Base-by-base conservation (phyloP, 2,797 vertebrate species). In the Pterois miles region DNA sequence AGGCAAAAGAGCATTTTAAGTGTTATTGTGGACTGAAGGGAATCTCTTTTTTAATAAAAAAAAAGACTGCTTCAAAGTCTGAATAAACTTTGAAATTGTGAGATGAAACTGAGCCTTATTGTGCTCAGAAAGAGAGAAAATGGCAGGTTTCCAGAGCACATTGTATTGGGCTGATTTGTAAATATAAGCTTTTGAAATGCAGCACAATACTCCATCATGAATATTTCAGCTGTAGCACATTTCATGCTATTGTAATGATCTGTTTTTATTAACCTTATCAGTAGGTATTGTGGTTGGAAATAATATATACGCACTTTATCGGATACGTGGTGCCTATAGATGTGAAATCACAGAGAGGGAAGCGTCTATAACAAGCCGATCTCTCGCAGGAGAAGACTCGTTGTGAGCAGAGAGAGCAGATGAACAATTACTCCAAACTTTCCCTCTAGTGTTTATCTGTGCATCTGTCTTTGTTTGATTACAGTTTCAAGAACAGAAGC, bases 61-160 rank as follows among this genome's bases (percentile, higher is more conserved):
- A 13, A 77, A 91, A 92, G 87, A 78, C 80, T 76, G 83, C 89
- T 91, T 92, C 81, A 90, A 94, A 93, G 93, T 94, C 93, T 94
- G 92, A 94, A 94, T 95, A 93, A 95, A 95, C 94, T 94, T 95
- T 92, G 36, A 91, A 89, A 94, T 89, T 82, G 88, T 89, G 91
- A 89, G 81, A 92, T 93, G 83, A 87, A 91, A 92, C 84, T 57
- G 84, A 89, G 83, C 87, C 74, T 81, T 81, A 93, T 93, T 94
- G 94, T 92, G 88, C 82, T n/a, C n/a, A 80, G 73, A 93, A 87
- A 68, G 87, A 88, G 87, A 87, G 85, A 88, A 93, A 94, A 92
- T 89, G 85, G 80, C 87, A 88, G 90, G 82, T 80, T 89, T 83
- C 76, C 54, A 52, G 57, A 77, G 83, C 84, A 84, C 74, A 80